Base-by-base conservation (phyloP, 2,797 vertebrate species). In the Lacerta bilineata region DNA sequence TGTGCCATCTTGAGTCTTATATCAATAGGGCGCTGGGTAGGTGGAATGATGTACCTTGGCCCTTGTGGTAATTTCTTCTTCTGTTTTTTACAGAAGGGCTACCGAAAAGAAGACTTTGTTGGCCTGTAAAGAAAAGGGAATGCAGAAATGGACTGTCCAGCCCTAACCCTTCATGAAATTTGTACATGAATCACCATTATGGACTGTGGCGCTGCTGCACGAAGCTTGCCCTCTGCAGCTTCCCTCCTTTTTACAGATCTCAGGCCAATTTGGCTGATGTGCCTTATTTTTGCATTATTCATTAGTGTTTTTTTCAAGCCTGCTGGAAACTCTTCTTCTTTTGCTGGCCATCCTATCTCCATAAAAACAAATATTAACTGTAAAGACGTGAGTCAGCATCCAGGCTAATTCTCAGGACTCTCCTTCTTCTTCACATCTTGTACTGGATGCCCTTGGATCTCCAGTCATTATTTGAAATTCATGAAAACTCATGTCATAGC, bases 41-140 rank as follows among this genome's bases (percentile, higher is more conserved):
- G 41, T 91, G 29, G 39, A 43, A 80, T 75, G 23, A 74, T 20
- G 27, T 55, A n/a, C n/a, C n/a, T n/a, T n/a, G n/a, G 11, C 55
- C 43, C 36, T 77, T 33, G 29, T 81, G 23, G 82, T 15, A 43
- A 50, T 43, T 20, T 18, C 17, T 59, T 81, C 66, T 76, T 85
- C 9, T 80, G 69, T 89, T 84, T 82, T 91, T 93, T 91, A 91
- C 97, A 97, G 97, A 97, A 97, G 86, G 97, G 97, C 18, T 97
- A 96, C 88, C 96, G 97, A 74, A 97, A 97, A 93, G 97, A 97
- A 80, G 96, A 97, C 66, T 97, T 97, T 95, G 94, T 97, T 8
- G 83, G 96, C 90, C 95, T 96, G 0, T 97, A 96, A 96, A 93
- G 92, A 89, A 46, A 5, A 71, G 18, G 59, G 50, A 84, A 29